phyloP scores from a whole-genome alignment of 1,140 invertebrate species.

The Meloidogyne floridensis region DNA sequence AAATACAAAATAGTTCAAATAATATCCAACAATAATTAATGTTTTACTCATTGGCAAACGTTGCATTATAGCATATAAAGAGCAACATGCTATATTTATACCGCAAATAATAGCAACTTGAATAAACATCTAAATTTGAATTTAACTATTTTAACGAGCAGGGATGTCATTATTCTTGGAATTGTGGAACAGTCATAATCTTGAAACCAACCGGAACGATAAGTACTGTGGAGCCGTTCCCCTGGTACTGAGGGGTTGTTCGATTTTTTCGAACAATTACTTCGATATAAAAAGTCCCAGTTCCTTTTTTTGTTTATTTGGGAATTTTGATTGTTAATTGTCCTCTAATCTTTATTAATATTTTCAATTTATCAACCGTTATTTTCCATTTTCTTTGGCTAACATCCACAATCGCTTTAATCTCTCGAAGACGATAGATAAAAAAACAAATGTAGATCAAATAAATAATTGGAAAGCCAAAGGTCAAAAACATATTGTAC shows the following conservation, averaged over 20 bases:
- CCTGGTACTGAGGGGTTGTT: too few species aligned
- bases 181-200: too few species aligned
- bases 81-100: slow-evolving; percentile 7
- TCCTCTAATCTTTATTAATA: too few species aligned
- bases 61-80: slow-evolving; percentile 17
- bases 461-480: slow-evolving; percentile 21
- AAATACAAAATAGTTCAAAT: slow-evolving; percentile 26
- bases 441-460: slow-evolving; percentile 11
- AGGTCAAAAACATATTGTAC: slow-evolving; percentile 13
- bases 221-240: too few species aligned
- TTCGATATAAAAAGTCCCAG: too few species aligned
- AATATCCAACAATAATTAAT: slow-evolving; percentile 20
- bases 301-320: too few species aligned
- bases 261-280: too few species aligned
- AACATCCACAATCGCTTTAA: neutral
- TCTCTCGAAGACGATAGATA: slow-evolving; percentile 1
- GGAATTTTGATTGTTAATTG: too few species aligned
- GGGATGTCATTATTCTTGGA: too few species aligned
- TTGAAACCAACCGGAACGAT: too few species aligned
- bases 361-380: neutral
- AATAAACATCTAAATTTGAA: slow-evolving; percentile 20
- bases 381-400: slow-evolving; percentile 1
- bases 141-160: neutral
- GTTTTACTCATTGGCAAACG: slow-evolving; percentile 21
- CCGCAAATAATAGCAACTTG: slow-evolving; percentile 24